Base-by-base conservation (phyloP, 2,888 invertebrate species). In the Beris chalybata region DNA sequence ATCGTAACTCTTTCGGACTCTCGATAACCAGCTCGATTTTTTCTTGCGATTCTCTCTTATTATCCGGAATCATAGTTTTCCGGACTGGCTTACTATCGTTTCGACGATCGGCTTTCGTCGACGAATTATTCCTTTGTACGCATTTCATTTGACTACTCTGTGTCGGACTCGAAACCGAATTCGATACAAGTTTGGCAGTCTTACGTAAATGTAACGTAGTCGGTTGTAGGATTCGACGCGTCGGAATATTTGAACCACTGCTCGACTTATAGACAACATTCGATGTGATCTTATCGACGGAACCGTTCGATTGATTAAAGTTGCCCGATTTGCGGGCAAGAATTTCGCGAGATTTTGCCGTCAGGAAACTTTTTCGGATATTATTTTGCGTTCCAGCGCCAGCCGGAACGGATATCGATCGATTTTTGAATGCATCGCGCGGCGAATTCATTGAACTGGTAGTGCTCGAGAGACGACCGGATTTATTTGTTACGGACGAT, bases 321-420 rank as follows among this genome's bases (percentile, higher is more conserved):
- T 45, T 50, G 4, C 69, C 79, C 5, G 81, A 79, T 2, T 80
- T 76, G 29, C 76, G 74, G 44, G 81, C 80, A 11, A 81, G 73
- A 54, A 81, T 81, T 69, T 81, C 80, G 13, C 79, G 75, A 2
- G 81, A 81, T 68, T 80, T 81, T 52, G 81, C 79, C 0, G 79
- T 80, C 0, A 81, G 72, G 56, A 81, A 81, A 72, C 81, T 81
- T 54, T 76, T 78, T 4, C 77, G 76, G 4, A 31, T 47, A 31
- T 29, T 52, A 15, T 47, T 53, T 12, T 30, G 29, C 11, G 47
- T 11, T 13, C 45, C 45, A 4, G 57, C 64, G 12, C 12, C 29
- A 7, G 69, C 76, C 15, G 79, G 79, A 70, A 79, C 78, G 53
- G 80, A 80, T 50, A 80, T 79, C 11, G 79, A 79, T 12, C 80